Evolutionary conservation across 1,140 invertebrate genomes (phyloP), one percentile per base, ranked within the genome.

Genomic region (Drosophila pectinifera): DNA sequence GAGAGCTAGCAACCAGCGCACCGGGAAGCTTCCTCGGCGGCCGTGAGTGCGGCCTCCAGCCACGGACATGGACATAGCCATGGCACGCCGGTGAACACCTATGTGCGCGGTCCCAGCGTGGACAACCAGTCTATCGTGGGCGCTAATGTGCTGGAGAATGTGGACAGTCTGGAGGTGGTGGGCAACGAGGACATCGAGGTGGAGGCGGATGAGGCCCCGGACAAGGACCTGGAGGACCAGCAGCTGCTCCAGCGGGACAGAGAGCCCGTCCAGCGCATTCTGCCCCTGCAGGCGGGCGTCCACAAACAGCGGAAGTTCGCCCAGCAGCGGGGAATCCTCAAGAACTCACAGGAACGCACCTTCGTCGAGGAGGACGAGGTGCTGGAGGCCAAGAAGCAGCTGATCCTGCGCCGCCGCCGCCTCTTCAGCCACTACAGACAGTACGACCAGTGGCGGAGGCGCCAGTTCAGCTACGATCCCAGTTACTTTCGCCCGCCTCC

Each of bases 1-100:
- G 95, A 94, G 92, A 93, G 92, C 91, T 92, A 92, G 92, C 92
- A 92, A 90, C 89, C 83, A 91, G 90, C 78, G 76, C 81, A 86
- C 57, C 80, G 83, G 42, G 91, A 91, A 81, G 46, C 68, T 64
- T 49, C 74, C 59, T 79, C 91, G 91, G 51, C 72, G 36, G 55
- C 72, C 22, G 73, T 55, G 39, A 92, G 72, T 90, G 58, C 53
- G 26, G 28, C 41, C 7, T 42, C 64, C 38, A 58, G 65, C 48
- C 58, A 59, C 5, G 73, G 73, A 7, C 64, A 70, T 61, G 62
- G 46, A 2, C 74, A 84, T 49, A 86, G 79, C 38, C 79, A 84
- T 78, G 83, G 84, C 43, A 89, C 91, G 84, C 89, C 93, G 75
- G 83, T 92, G 26, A 90, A 86, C 41, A 90, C 85, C 14, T 90